Conservation (phyloP, 2,797 vertebrate genomes). For the Jordanella pulchra region DNA sequence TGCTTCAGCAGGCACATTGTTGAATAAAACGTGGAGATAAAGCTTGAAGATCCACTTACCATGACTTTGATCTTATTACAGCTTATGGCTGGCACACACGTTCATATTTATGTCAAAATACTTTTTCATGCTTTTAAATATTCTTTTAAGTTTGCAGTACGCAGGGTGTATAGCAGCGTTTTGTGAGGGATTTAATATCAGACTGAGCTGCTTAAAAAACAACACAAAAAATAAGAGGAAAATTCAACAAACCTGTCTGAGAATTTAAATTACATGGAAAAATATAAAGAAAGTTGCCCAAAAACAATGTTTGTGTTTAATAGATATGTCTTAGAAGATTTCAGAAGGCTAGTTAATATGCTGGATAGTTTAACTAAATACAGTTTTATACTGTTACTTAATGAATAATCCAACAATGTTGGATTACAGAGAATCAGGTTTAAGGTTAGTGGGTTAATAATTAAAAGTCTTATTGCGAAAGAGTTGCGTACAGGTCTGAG, state of each 20-base stretch:
- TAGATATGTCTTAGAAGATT: background rate
- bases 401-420: background rate
- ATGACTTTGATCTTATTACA: conserved; percentile 83
- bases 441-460: background rate
- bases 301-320: background rate
- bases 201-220: conserved; percentile 28
- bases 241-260: conserved; percentile 32
- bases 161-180: conserved; percentile 22
- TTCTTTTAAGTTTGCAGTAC: conserved; percentile 65
- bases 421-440: background rate
- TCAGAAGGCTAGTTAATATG: background rate
- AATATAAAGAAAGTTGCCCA: background rate
- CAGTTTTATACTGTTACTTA: background rate
- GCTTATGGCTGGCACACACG: conserved; percentile 68
- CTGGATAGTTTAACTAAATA: background rate
- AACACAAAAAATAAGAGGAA: conserved; percentile 19
- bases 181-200: conserved; percentile 52
- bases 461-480: background rate
- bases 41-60: conserved; percentile 81
- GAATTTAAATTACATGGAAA: conserved; percentile 42
- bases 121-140: conserved; percentile 74
- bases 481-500: background rate
- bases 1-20: conserved; percentile 74
- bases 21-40: conserved; percentile 77
- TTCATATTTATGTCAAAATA: conserved; percentile 75